Base-by-base conservation (phyloP, 92 coral and sea anemone genomes). In the Porites rus region DNA sequence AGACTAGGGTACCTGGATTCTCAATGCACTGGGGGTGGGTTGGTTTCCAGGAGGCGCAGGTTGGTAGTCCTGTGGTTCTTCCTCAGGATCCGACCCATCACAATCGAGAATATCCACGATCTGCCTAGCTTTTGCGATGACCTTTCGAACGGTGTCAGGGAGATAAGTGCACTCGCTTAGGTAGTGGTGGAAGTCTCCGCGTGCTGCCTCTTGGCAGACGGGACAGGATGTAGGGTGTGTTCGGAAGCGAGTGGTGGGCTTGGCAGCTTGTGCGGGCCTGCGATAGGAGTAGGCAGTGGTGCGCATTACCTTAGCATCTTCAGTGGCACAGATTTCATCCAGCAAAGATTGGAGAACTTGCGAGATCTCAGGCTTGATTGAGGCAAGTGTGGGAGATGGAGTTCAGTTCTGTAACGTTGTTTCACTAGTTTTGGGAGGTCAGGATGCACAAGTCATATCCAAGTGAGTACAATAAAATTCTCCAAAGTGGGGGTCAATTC, bases 151-250 rank as follows among this genome's bases (percentile, higher is more conserved):
- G 28, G 19, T 9, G 6, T 67, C 69, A 28, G 77, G 85, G 8
- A 86, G 72, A 13, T 64, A 78, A n/a, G 31, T 58, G 66, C 85
- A 86, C 20, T 86, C 90, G 20, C 79, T 62, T 53, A 80, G 90
- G 50, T 78, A 87, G 24, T 88, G 91, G 62, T 64, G 31, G 31
- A 28, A 28, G 31, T 28, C 31, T 28, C 3, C 31, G 0, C 31
- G 31, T 28, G 31, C 2, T 2, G 31, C 31, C 31, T 28, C 3
- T 28, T 28, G 31, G 46, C 46, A 38, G 46, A 38, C 0, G 5
- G 46, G 46, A 84, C 88, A 83, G 12, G 74, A 65, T 64, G 82
- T 83, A 7, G 3, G 10, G 50, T 52, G 87, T 6, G 19, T 25
- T 10, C 43, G 24, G 8, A 8, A 61, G 68, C 18, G 54, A 17